Evolutionary conservation across 2,888 invertebrate species (phyloP).

Genomic region (Apotomis capreana): DNA sequence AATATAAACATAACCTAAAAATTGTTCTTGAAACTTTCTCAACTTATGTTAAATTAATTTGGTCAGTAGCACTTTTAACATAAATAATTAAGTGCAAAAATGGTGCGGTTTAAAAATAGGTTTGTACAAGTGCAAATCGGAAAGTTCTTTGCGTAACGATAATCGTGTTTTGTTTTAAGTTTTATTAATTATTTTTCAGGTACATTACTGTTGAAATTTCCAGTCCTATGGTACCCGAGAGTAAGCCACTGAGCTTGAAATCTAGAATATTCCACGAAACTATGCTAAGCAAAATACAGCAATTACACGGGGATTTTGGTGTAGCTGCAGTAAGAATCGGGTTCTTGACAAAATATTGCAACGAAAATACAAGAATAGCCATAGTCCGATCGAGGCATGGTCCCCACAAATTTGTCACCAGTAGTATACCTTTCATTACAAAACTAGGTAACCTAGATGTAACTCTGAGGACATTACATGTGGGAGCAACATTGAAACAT

Average conservation of each 20-base stretch:
- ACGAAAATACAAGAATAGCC: slow-evolving; percentile 89
- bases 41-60: background rate
- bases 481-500: slow-evolving; percentile 90
- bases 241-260: slow-evolving; percentile 78
- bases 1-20: slow-evolving; percentile 21
- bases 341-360: slow-evolving; percentile 91
- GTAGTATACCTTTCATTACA: slow-evolving; percentile 87
- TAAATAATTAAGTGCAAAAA: background rate
- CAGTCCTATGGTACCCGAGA: slow-evolving; percentile 74
- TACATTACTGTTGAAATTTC: slow-evolving; percentile 87
- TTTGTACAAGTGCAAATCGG: slow-evolving; percentile 50
- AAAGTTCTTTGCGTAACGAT: background rate
- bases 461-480: slow-evolving; percentile 86
- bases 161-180: background rate
- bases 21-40: background rate
- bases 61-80: background rate
- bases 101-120: slow-evolving; percentile 88
- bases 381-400: slow-evolving; percentile 89
- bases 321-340: slow-evolving; percentile 87
- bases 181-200: slow-evolving; percentile 67
- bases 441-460: slow-evolving; percentile 85
- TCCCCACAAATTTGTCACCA: slow-evolving; percentile 88
- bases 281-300: slow-evolving; percentile 85
- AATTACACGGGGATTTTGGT: slow-evolving; percentile 90
- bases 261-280: slow-evolving; percentile 81